These are phyloP conservation scores for Syrista parreyssii DNA, from an alignment of 2,888 invertebrate species.

Conservation along the genomic window DNA sequence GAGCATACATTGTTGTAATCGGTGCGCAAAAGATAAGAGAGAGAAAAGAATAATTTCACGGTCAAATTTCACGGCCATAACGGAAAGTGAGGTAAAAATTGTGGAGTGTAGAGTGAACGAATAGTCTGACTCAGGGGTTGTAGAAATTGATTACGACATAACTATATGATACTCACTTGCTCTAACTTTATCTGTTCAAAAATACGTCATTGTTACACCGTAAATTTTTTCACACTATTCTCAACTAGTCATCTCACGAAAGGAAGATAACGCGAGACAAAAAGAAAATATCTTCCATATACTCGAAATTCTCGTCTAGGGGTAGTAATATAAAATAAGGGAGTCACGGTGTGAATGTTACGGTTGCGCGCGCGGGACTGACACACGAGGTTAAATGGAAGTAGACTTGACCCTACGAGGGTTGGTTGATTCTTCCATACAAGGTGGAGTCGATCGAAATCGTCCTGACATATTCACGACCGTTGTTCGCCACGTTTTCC, in stretches of 20 bases:
- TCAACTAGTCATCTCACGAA: neutral
- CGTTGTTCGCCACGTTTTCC: neutral
- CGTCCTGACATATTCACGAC: constrained; percentile 5
- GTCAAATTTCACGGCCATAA: neutral
- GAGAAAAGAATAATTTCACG: neutral
- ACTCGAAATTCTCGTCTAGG: neutral
- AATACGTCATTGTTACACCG: neutral
- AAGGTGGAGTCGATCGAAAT: constrained; percentile 43
- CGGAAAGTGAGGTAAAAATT: neutral
- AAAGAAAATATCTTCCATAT: neutral
- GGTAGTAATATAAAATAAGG: neutral
- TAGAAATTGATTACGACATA: neutral
- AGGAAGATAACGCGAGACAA: neutral
- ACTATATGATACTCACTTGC: neutral
- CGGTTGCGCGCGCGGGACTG: constrained; percentile 45
- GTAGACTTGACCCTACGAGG: constrained; percentile 45
- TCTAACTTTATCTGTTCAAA: neutral
- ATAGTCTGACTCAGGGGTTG: neutral
- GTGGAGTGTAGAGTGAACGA: neutral
- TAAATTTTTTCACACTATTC: neutral
- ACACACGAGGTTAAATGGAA: constrained; percentile 29
- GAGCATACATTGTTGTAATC: neutral
- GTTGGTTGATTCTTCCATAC: constrained; percentile 33
- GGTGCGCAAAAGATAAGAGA: neutral
- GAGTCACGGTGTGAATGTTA: constrained; percentile 26